Conservation (phyloP, 2,797 vertebrate genomes). For the Ataeniobius toweri region DNA sequence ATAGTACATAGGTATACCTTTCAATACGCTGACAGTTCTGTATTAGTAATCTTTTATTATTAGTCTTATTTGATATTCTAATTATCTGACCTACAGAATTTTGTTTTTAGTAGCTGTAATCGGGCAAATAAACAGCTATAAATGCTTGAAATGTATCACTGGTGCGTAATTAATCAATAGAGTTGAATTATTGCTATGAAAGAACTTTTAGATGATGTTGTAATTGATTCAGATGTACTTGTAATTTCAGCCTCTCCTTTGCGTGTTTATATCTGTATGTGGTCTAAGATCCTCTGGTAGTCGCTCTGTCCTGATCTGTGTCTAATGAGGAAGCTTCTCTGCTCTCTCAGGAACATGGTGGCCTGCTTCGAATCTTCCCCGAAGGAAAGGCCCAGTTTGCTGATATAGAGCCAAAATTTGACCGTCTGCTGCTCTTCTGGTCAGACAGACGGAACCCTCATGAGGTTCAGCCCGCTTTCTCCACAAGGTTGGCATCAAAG, state of each 20-base stretch:
- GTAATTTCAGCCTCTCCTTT: not conserved
- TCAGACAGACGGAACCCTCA: conserved; percentile 98
- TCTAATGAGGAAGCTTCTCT: conserved; percentile 7
- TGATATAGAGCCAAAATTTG: conserved; percentile 98
- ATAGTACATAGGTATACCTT: too few relatives aligned
- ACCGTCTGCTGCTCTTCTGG: conserved; percentile 97
- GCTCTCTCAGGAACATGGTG: conserved; percentile 85
- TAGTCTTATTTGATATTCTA: too few relatives aligned
- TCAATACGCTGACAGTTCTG: too few relatives aligned
- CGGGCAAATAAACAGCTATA: too few relatives aligned
- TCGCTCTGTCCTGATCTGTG: not conserved
- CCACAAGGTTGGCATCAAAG: conserved; percentile 86
- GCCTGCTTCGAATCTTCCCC: conserved; percentile 97
- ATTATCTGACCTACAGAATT: too few relatives aligned
- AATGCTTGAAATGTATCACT: too few relatives aligned
- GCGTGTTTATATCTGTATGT: not conserved
- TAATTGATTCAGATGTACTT: too few relatives aligned
- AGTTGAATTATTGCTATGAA: too few relatives aligned
- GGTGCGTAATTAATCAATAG: too few relatives aligned
- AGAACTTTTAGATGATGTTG: too few relatives aligned
- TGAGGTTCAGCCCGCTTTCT: conserved; percentile 95
- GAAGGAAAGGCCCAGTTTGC: conserved; percentile 97
- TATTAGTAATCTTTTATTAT: too few relatives aligned
- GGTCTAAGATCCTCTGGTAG: not conserved
- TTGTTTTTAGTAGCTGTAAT: too few relatives aligned